phyloP scores from a whole-genome alignment of 2,113 vertebrate genomes.

The Speoplatyrhinus poulsoni region DNA sequence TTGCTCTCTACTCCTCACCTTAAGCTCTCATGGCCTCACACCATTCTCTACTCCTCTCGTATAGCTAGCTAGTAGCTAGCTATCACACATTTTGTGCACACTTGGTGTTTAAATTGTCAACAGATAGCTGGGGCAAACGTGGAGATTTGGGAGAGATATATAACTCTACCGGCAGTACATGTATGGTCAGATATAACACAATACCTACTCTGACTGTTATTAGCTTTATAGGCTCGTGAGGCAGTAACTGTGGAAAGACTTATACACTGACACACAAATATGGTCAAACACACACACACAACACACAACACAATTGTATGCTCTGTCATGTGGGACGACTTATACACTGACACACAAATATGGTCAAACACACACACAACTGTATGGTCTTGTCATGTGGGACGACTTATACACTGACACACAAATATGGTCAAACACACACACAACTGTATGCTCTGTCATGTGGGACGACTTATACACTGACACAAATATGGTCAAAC shows the following conservation, averaged over 20 bases:
- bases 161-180: conserved; percentile 23
- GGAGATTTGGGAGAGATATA: too few relatives aligned
- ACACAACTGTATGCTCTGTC: neutral
- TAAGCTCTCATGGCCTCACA: too few relatives aligned
- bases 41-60: too few relatives aligned
- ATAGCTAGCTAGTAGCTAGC: too few relatives aligned
- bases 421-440: neutral
- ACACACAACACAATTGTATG: neutral
- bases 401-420: neutral
- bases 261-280: neutral
- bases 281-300: neutral
- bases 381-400: neutral
- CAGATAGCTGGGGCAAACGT: too few relatives aligned
- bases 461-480: neutral
- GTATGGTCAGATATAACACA: conserved; percentile 7
- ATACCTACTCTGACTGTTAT: neutral
- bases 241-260: neutral
- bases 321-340: neutral
- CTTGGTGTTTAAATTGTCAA: too few relatives aligned
- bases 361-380: neutral
- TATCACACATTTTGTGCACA: too few relatives aligned
- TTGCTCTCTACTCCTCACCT: too few relatives aligned
- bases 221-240: neutral
- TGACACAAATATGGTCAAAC: too few relatives aligned
- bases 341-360: neutral